Base-by-base conservation (phyloP, 2,113 vertebrate genomes). In the Lipophrys pholis region DNA sequence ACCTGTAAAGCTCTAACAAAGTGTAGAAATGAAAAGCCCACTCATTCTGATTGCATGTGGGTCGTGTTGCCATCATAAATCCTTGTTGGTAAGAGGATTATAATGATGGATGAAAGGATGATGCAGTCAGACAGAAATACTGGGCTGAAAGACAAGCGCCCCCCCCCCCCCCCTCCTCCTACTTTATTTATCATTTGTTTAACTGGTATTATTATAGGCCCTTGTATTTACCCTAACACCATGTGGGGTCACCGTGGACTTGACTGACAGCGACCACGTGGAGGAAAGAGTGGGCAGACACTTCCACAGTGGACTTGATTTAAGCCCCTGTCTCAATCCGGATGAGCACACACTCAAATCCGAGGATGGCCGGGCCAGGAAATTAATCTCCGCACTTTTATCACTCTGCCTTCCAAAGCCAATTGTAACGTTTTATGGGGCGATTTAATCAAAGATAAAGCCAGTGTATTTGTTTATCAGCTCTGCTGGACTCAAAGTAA, bases 11-110 rank as follows among this genome's bases (percentile, higher is more conserved):
- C 35, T 16, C 35, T 0, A 46, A 16, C 7, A 51, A 36, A 43
- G 21, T 3, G 41, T 43, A 57, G 45, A 76, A 78, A 76, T 51
- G 17, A 76, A 72, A 39, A 70, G 35, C 51, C 56, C 75, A 46
- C 70, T 87, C 64, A 76, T 61, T 66, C 48, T 82, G 81, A 88
- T 82, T 86, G 79, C 10, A 64, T 75, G 53, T 76, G 66, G 77
- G 71, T 54, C 45, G 11, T 52, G 80, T 69, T 39, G 38, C 39
- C 9, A 16, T 73, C 61, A 76, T 68, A 73, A 89, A 17, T 68
- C 75, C 50, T 48, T 38, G 48, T 45, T 54, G 70, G 48, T 88
- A 90, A 92, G 82, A 85, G 65, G 91, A 91, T 92, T 90, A 88
- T 16, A 69, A 69, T 53, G 57, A 73, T 15, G 42, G 64, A 72